These are phyloP conservation scores for Astyanax mexicanus DNA, from an alignment of 2,797 vertebrate genomes.

Conservation along the genomic window DNA sequence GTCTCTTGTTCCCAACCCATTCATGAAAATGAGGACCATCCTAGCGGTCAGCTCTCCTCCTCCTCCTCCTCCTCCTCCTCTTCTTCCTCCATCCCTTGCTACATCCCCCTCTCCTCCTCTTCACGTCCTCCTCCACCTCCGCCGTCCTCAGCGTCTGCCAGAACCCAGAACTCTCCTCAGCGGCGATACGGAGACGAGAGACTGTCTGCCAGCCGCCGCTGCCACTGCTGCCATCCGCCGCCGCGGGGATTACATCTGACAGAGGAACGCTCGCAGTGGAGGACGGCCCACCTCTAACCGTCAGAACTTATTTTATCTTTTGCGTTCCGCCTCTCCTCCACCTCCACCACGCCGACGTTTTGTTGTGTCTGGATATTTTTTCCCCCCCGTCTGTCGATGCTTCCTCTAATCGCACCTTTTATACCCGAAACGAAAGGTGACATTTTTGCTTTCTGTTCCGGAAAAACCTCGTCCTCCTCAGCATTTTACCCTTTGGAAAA, in stretches of 20 bases:
- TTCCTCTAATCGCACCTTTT: slow-evolving; percentile 40
- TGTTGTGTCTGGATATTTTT: slow-evolving; percentile 43
- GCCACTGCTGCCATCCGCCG: slow-evolving; percentile 1
- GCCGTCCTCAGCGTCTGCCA: slow-evolving; percentile 15
- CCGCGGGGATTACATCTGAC: slow-evolving; percentile 30
- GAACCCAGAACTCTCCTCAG: slow-evolving; percentile 29
- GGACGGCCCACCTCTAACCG: slow-evolving; percentile 18
- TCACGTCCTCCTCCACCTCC: slow-evolving; percentile 13
- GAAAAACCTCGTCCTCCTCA: slow-evolving; percentile 33
- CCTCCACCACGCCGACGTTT: slow-evolving; percentile 36
- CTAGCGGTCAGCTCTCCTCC: slow-evolving; percentile 23
- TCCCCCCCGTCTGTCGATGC: slow-evolving; percentile 44
- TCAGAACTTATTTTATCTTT: slow-evolving; percentile 35
- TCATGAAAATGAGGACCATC: slow-evolving; percentile 48
- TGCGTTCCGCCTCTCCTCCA: slow-evolving; percentile 30
- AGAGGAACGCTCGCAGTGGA: slow-evolving; percentile 29
- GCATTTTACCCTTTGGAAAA: slow-evolving; percentile 48
- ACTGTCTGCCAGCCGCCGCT: slow-evolving; percentile 17
- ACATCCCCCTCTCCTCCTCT: slow-evolving; percentile 4
- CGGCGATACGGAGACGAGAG: slow-evolving; percentile 21
- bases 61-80: slow-evolving; percentile 8
- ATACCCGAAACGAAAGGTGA: slow-evolving; percentile 43
- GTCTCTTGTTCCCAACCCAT: slow-evolving; percentile 39
- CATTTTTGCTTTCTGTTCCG: slow-evolving; percentile 45
- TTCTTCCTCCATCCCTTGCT: slow-evolving; percentile 14